Evolutionary conservation across 2,113 vertebrate genomes (phyloP), one percentile per base, ranked within the genome.

Genomic region (Esox niger): DNA sequence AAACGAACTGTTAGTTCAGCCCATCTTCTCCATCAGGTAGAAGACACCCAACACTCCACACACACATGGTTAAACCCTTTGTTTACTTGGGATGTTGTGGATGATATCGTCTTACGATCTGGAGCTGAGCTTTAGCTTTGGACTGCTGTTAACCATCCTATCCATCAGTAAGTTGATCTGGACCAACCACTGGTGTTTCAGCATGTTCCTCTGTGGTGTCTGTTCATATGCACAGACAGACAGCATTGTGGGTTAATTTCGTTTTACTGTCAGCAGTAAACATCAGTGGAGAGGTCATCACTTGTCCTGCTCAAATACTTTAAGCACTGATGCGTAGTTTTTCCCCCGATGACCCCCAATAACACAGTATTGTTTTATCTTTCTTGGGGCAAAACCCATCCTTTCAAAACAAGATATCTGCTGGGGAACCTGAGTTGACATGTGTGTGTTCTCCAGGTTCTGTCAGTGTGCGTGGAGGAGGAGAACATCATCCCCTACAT

Each of bases 401-500:
- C 33, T 35, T 35, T n/a, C n/a, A n/a, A n/a, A n/a, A n/a, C n/a
- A n/a, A n/a, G n/a, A n/a, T n/a, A n/a, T n/a, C n/a, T n/a, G n/a
- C n/a, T n/a, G n/a, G n/a, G n/a, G n/a, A n/a, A n/a, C n/a, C n/a
- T n/a, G n/a, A n/a, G n/a, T n/a, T n/a, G n/a, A 30, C 26, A 30
- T 57, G 21, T 66, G 49, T 35, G 52, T 55, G 43, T 43, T 52
- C 43, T 55, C 2, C 81, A 99, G 97, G 97, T 99, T 74, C 90
- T 99, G 0, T 99, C 97, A 2, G 97, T 99, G 6, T 99, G 97
- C 49, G 97, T 99, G 73, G 97, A 99, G 79, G 97, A 99, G 73
- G 97, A 99, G 82, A 99, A 99, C 86, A 98, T 99, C 81, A 98
- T 99, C 78, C 96, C 96, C n/a, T 99, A 99, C 71, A 99, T 99